Conservation (phyloP, 2,113 vertebrate genomes). For the Numida meleagris region DNA sequence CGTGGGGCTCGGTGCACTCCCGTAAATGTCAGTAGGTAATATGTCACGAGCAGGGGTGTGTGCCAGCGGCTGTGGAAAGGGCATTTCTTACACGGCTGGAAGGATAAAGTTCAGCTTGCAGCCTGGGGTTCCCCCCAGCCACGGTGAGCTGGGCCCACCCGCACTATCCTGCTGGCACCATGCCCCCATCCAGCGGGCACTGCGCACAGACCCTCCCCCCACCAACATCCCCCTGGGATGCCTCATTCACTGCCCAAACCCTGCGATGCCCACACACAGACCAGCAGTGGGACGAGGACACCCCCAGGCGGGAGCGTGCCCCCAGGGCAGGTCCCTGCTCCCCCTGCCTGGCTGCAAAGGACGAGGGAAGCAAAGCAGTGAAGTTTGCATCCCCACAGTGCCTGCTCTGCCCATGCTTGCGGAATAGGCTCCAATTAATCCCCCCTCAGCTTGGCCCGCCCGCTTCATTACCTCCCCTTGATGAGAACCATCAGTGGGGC, state of each 20-base stretch:
- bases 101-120: conserved; percentile 45
- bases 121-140: background rate
- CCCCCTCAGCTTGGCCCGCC: conserved; percentile 65
- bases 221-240: background rate
- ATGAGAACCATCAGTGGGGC: conserved; percentile 81
- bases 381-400: conserved; percentile 2
- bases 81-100: conserved; percentile 37
- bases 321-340: background rate
- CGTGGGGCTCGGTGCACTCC: background rate
- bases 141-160: rapidly evolving
- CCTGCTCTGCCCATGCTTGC: background rate
- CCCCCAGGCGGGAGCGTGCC: background rate
- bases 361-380: background rate
- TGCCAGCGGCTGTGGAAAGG: conserved; percentile 38
- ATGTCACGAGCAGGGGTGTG: background rate
- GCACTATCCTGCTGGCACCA: background rate
- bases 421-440: conserved; percentile 71
- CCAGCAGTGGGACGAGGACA: background rate
- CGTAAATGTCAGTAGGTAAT: conserved; percentile 71
- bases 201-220: background rate
- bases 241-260: background rate
- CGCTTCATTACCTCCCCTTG: conserved; percentile 78
- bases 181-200: background rate
- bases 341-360: background rate
- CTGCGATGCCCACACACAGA: background rate